Percentiles rank a stretch among this genome's conserved stretches.
Conservation (phyloP, 37 sponge, comb jelly and placozoan genomes). For the Lycopodina hypogea region DNA sequence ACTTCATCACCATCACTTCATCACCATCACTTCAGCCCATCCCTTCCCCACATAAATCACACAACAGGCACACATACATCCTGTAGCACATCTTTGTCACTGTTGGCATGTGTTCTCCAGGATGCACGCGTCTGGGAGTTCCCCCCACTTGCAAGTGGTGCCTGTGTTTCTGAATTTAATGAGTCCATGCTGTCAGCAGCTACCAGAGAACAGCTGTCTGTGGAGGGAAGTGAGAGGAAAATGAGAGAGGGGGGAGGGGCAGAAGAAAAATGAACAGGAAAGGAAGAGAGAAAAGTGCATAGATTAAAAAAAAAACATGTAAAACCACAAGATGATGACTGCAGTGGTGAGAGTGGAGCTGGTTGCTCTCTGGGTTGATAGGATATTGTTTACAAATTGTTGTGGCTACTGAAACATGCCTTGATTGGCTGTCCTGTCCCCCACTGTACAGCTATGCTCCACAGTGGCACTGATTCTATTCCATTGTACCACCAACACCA, state of each 20-base stretch:
- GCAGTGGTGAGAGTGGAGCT: too few species aligned
- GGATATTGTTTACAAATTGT: too few species aligned
- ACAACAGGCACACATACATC: conserved; percentile 17
- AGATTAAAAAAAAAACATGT: too few species aligned
- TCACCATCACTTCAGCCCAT: too few species aligned
- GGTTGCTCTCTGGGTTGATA: too few species aligned
- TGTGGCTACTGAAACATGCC: too few species aligned
- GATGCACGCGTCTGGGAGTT: conserved; percentile 28
- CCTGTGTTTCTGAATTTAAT: neutral
- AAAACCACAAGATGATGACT: too few species aligned
- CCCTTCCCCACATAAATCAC: too few species aligned
- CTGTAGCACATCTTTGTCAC: conserved; percentile 32
- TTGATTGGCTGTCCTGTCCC: too few species aligned
- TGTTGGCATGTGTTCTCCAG: conserved; percentile 37
- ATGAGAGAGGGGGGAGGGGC: neutral
- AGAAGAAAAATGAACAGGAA: neutral
- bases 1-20: neutral
- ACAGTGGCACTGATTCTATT: too few species aligned
- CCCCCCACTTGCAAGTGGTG: neutral
- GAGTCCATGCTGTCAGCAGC: conserved; percentile 6
- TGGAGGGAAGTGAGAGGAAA: neutral
- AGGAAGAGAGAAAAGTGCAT: neutral
- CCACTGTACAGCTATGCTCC: too few species aligned
- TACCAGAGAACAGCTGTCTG: conserved; percentile 25
- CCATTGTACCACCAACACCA: too few species aligned